phyloP scores from a whole-genome alignment of 2,797 vertebrate species.

The Hipposideros larvatus region DNA sequence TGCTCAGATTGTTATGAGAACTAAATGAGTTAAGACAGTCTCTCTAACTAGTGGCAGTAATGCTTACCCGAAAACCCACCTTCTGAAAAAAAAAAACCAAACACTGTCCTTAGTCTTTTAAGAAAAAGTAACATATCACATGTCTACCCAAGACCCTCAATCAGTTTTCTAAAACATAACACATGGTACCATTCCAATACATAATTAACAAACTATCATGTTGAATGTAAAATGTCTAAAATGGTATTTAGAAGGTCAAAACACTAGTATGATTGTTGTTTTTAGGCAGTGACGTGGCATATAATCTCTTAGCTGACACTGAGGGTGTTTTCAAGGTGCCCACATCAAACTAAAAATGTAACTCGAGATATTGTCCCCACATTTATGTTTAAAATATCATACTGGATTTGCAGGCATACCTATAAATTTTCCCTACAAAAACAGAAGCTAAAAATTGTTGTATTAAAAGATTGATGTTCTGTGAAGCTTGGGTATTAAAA shows the following conservation, averaged over 20 bases:
- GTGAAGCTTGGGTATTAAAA: background rate
- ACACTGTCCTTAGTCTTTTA: background rate
- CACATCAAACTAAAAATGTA: background rate
- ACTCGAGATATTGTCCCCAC: background rate
- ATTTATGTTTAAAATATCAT: background rate
- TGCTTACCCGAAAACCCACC: background rate
- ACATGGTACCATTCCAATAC: background rate
- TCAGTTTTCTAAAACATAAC: conserved; percentile 7
- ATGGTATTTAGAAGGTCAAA: background rate
- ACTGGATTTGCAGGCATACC: background rate
- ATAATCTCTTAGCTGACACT: background rate
- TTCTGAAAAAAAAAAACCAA: background rate
- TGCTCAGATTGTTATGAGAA: background rate
- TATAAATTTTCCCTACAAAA: background rate
- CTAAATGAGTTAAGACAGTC: background rate
- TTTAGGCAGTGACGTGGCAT: background rate
- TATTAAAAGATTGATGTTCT: background rate
- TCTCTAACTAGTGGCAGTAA: background rate
- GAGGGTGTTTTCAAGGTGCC: background rate
- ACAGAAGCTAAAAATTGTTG: background rate
- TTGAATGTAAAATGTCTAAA: background rate
- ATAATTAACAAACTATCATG: background rate
- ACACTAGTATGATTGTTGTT: background rate
- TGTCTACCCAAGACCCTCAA: background rate
- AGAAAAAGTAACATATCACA: background rate